phyloP scores from a whole-genome alignment of 2,113 vertebrate species.

The Tamias sibiricus region DNA sequence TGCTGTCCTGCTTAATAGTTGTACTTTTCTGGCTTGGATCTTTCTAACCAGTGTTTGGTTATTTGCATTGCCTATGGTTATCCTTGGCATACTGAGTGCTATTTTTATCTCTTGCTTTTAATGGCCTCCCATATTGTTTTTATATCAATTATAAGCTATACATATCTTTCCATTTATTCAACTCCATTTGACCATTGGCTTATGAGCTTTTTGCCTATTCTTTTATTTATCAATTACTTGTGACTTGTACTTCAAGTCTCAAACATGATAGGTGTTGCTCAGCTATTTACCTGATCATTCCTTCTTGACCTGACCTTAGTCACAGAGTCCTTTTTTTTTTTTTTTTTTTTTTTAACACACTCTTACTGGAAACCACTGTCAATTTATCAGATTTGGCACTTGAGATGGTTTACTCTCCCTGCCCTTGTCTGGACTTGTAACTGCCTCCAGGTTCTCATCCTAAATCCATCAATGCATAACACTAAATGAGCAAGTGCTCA shows the following conservation, averaged over 20 bases:
- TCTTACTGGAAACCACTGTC: neutral
- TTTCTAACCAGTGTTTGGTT: neutral
- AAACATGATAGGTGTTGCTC: neutral
- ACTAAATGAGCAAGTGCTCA: neutral
- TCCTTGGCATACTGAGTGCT: accelerated
- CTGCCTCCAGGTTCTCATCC: neutral
- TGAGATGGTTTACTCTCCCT: neutral
- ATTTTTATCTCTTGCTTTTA: neutral
- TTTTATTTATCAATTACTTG: neutral
- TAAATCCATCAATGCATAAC: neutral
- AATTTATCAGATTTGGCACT: neutral
- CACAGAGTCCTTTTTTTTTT: too few relatives aligned
- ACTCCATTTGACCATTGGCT: neutral
- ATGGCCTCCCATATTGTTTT: neutral
- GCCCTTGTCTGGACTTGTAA: neutral
- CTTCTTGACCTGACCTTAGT: neutral
- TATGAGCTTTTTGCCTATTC: neutral
- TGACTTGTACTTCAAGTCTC: neutral
- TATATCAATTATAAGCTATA: neutral
- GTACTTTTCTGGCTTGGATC: neutral
- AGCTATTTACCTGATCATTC: neutral
- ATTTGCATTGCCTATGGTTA: neutral
- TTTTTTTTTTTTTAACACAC: neutral
- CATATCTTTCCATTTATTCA: neutral
- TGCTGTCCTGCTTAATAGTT: neutral